Conservation (phyloP, 1,140 invertebrate species). For the Leucophenga varia region DNA sequence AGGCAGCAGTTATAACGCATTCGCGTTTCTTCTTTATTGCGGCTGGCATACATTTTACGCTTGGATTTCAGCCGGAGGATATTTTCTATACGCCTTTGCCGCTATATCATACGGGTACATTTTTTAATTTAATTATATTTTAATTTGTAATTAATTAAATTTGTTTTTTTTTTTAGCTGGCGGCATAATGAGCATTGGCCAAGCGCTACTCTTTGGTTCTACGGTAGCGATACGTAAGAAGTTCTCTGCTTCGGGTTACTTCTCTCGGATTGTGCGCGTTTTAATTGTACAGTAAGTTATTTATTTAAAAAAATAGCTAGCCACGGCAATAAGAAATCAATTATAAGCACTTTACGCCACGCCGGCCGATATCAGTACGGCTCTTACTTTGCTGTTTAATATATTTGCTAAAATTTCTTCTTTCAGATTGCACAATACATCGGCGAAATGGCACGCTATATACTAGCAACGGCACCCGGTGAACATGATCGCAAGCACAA, state of each 20-base stretch:
- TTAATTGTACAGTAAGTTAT: slow-evolving; percentile 89
- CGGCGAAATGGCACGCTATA: slow-evolving; percentile 97
- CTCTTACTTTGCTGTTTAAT: too few species aligned
- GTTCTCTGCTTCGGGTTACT: slow-evolving; percentile 95
- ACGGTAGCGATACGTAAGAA: slow-evolving; percentile 86
- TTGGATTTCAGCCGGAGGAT: slow-evolving; percentile 70
- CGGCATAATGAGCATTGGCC: slow-evolving; percentile 81
- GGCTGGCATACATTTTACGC: slow-evolving; percentile 70
- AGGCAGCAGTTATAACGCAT: slow-evolving; percentile 82
- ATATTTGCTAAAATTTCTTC: too few species aligned
- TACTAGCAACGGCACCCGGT: slow-evolving; percentile 80
- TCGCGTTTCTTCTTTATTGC: slow-evolving; percentile 73
- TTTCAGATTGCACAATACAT: slow-evolving; percentile 92
- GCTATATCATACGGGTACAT: slow-evolving; percentile 94
- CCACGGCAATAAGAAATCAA: too few species aligned
- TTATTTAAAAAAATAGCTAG: too few species aligned
- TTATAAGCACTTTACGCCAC: too few species aligned
- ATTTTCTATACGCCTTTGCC: slow-evolving; percentile 91
- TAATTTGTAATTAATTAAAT: too few species aligned
- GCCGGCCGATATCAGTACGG: too few species aligned
- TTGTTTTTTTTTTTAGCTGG: too few species aligned
- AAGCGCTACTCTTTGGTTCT: slow-evolving; percentile 81
- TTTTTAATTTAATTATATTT: too few species aligned
- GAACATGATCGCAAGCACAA: slow-evolving; percentile 82
- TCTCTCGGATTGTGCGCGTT: slow-evolving; percentile 92